phyloP scores from a whole-genome alignment of 2,888 invertebrate genomes.

The Phaedon cochleariae region DNA sequence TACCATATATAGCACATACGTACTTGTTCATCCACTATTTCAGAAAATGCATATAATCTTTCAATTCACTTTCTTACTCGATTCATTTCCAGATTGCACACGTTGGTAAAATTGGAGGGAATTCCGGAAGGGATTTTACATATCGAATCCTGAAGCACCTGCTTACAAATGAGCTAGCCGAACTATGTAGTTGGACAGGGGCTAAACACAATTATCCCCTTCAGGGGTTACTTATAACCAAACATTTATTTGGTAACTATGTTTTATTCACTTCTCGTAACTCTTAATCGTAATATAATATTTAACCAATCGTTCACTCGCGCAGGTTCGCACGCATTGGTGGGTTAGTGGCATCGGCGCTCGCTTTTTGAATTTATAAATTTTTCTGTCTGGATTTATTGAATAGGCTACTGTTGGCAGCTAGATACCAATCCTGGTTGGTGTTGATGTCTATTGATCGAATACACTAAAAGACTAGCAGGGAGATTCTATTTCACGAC shows the following conservation, averaged over 20 bases:
- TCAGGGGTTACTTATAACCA: conserved; percentile 5
- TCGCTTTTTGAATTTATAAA: conserved; percentile 8
- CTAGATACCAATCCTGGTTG: conserved; percentile 1
- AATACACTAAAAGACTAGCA: conserved; percentile 6
- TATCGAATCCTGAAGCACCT: conserved; percentile 9
- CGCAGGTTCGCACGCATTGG: conserved; percentile 5
- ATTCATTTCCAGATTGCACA: too few relatives aligned
- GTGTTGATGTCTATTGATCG: not conserved
- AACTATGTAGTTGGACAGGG: conserved; percentile 11
- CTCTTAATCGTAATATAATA: not conserved
- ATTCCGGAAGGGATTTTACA: too few relatives aligned
- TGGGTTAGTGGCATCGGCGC: conserved; percentile 5
- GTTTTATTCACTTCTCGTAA: conserved; percentile 1
- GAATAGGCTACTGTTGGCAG: conserved; percentile 1
- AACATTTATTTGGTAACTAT: conserved; percentile 5
- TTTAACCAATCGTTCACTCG: conserved; percentile 4
- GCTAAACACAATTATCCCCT: conserved; percentile 6
- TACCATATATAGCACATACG: too few relatives aligned
- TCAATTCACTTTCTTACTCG: too few relatives aligned
- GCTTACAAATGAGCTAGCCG: conserved; percentile 8
- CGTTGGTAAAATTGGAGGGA: too few relatives aligned
- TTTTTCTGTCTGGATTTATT: conserved; percentile 8
- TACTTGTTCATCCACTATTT: too few relatives aligned
- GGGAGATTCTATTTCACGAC: too few relatives aligned
- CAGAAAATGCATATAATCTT: too few relatives aligned